Percentiles rank a stretch among this genome's conserved stretches.
These are phyloP conservation scores for Luperina nickerlii DNA, from an alignment of 2,888 invertebrate genomes.

Conservation along the genomic window DNA sequence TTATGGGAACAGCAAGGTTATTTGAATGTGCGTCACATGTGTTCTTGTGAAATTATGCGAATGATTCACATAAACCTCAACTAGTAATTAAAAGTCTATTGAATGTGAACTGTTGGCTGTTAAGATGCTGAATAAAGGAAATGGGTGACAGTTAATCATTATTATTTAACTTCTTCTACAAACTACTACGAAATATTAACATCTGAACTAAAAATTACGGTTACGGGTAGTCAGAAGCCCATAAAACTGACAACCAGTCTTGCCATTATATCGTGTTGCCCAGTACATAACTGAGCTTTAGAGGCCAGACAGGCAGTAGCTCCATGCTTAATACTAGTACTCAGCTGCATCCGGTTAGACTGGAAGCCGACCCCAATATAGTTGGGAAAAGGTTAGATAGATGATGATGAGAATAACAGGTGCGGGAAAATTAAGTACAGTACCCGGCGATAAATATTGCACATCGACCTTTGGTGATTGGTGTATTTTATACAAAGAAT, in stretches of 20 bases:
- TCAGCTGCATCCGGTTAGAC: not conserved
- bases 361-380: not conserved
- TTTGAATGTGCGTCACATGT: conserved; percentile 42
- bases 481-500: too few relatives aligned
- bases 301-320: not conserved
- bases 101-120: not conserved
- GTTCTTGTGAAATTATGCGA: conserved; percentile 56
- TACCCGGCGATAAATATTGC: too few relatives aligned
- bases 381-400: not conserved
- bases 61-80: conserved; percentile 50
- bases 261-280: not conserved
- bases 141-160: not conserved
- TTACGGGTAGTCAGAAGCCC: not conserved
- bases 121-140: conserved; percentile 8
- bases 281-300: too few relatives aligned
- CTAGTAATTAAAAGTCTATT: conserved; percentile 35
- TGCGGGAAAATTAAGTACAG: not conserved
- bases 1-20: conserved; percentile 52
- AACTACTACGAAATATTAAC: not conserved
- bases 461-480: too few relatives aligned
- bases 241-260: not conserved
- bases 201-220: not conserved
- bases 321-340: too few relatives aligned
- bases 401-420: not conserved
- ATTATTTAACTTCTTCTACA: not conserved